Percentiles rank a stretch among this genome's conserved stretches.
These are phyloP conservation scores for Remorina albescens DNA, from an alignment of 2,797 vertebrate species.

Conservation along the genomic window DNA sequence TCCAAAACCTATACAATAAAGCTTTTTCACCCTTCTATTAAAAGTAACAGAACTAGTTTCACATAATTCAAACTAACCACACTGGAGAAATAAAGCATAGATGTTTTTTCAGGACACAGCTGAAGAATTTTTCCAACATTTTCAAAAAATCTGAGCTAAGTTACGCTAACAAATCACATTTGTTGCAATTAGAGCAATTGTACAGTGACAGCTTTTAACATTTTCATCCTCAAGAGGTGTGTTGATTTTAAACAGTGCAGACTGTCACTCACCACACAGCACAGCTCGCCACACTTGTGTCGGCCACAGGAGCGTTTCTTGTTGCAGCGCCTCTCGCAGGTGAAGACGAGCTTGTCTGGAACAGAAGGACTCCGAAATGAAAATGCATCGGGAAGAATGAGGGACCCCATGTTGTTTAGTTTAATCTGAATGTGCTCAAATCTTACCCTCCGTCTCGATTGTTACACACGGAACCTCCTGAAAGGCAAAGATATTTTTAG, in stretches of 20 bases:
- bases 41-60: neutral
- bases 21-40: neutral
- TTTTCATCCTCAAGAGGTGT: neutral
- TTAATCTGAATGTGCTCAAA: neutral
- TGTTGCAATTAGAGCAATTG: neutral
- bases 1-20: neutral
- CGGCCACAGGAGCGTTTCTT: slow-evolving; percentile 96
- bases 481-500: slow-evolving; percentile 19
- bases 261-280: slow-evolving; percentile 92
- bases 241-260: neutral
- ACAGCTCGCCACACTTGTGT: slow-evolving; percentile 96
- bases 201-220: neutral
- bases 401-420: neutral
- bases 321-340: slow-evolving; percentile 94
- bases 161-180: neutral
- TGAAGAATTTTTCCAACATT: neutral
- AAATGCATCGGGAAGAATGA: rapidly evolving
- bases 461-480: slow-evolving; percentile 94
- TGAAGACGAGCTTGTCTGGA: slow-evolving; percentile 90
- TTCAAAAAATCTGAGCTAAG: neutral
- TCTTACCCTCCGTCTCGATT: slow-evolving; percentile 93
- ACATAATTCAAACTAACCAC: neutral
- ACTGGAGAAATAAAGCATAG: neutral
- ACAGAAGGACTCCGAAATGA: neutral
- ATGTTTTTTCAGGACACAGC: neutral